Base-by-base conservation (phyloP, 37 sponge, comb jelly and placozoan species). In the Oopsacas minuta region DNA sequence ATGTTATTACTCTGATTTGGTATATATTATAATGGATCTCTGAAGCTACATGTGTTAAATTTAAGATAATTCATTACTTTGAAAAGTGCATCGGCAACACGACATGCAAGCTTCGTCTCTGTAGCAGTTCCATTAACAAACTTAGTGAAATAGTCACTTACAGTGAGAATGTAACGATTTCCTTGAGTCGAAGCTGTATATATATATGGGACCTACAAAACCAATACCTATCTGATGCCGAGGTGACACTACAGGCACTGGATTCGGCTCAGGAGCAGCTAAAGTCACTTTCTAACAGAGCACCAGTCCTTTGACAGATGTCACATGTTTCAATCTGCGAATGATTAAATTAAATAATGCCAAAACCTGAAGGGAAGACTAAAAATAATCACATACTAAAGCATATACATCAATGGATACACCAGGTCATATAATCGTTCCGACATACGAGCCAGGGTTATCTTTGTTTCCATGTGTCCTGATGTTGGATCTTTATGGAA, bases 221-320 rank as follows among this genome's bases (percentile, higher is more conserved):
- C 88, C 90, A 46, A 92, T 90, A 23, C 89, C 91, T 23, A 91
- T 84, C 36, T 87, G 87, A 37, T 92, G 83, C 93, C 88, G 90
- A 39, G 93, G 93, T 10, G 81, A 39, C 82, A 83, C 88, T 12
- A 90, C 90, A 37, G 87, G 93, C 12, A 92, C 83, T 81, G 90
- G 93, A 53, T 92, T 82, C 5, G 90, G 86, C 85, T 92, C 85
- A 49, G 93, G 87, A 35, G 85, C 39, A 30, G 82, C 83, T 81
- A 52, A 85, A 39, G 81, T 51, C 38, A 90, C 25, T 75, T 88
- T 88, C 35, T 88, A 51, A n/a, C n/a, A n/a, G n/a, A n/a, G n/a
- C n/a, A 37, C 86, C 86, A 38, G 82, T 53, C 22, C 81, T 35
- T 83, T 92, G 90, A 53, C 90, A 92, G 20, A 36, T 84, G 84